Percentiles rank a stretch among this genome's conserved stretches.
Evolutionary conservation across 1,140 invertebrate species (phyloP).

Genomic region (Andrena cerasifolii): DNA sequence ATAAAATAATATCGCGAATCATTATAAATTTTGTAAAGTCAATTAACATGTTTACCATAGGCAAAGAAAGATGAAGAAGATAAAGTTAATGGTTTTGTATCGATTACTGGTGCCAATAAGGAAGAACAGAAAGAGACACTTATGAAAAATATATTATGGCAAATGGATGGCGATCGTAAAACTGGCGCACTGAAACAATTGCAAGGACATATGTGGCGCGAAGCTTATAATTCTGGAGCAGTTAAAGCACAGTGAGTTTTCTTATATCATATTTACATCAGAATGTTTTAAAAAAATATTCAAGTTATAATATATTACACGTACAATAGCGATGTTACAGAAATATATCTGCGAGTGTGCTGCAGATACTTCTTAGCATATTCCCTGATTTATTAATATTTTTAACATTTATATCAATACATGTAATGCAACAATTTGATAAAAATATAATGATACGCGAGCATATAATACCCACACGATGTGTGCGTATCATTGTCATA

Average conservation of each 20-base stretch:
- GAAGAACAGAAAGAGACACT: conserved; percentile 85
- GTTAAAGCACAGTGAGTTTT: conserved; percentile 94
- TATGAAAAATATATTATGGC: conserved; percentile 88
- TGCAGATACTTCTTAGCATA: background rate
- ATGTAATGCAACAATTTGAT: background rate
- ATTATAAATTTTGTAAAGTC: conserved; percentile 14
- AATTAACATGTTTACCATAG: conserved; percentile 69
- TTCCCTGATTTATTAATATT: background rate
- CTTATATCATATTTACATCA: background rate
- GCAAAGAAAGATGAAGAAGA: conserved; percentile 83
- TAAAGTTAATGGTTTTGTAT: conserved; percentile 83
- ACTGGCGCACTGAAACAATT: conserved; percentile 91
- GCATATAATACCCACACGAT: conserved; percentile 10
- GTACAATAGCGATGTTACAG: conserved; percentile 8
- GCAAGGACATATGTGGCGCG: conserved; percentile 94
- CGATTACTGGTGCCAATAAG: conserved; percentile 82
- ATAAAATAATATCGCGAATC: background rate
- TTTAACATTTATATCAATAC: background rate
- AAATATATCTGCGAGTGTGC: conserved; percentile 15
- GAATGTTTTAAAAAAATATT: conserved; percentile 8
- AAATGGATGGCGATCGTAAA: conserved; percentile 92
- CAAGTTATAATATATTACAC: background rate
- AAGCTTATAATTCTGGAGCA: conserved; percentile 89
- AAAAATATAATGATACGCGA: conserved; percentile 6
- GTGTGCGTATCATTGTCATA: background rate